Conservation (phyloP, 2,888 invertebrate genomes). For the Drosophila neotestacea region DNA sequence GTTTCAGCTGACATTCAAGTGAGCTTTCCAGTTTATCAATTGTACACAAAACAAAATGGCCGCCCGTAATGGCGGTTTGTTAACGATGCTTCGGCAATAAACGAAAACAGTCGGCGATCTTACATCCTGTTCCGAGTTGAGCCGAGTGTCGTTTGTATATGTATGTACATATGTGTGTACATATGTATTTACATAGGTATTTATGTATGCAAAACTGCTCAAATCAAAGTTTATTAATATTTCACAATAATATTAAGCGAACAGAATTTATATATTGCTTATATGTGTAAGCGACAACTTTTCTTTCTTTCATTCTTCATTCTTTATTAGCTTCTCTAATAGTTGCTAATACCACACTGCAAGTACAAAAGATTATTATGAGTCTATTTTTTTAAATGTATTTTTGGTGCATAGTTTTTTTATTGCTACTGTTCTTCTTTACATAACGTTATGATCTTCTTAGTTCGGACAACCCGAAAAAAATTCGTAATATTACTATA, state of each 20-base stretch:
- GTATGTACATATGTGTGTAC: background rate
- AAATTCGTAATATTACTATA: too few species aligned
- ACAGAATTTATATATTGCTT: background rate
- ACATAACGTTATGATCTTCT: too few species aligned
- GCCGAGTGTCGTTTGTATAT: background rate
- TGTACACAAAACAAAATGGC: conserved; percentile 42
- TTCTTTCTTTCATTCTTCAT: too few species aligned
- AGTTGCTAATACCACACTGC: too few species aligned
- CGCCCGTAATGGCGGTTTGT: conserved; percentile 31
- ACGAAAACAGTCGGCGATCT: conserved; percentile 40
- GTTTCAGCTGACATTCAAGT: background rate
- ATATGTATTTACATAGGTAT: background rate
- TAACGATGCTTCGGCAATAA: conserved; percentile 29
- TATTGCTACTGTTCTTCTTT: too few species aligned
- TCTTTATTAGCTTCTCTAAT: background rate
- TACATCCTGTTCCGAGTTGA: conserved; percentile 32
- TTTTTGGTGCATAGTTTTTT: too few species aligned
- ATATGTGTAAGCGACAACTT: too few species aligned
- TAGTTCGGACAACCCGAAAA: too few species aligned
- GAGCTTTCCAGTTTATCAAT: conserved; percentile 4
- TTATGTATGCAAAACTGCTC: background rate
- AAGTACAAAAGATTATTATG: too few species aligned
- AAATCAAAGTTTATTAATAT: background rate
- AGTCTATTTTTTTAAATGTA: too few species aligned
- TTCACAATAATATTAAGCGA: background rate